Evolutionary conservation across 2,113 vertebrate species (phyloP).

Genomic region (Oophaga pumilio): DNA sequence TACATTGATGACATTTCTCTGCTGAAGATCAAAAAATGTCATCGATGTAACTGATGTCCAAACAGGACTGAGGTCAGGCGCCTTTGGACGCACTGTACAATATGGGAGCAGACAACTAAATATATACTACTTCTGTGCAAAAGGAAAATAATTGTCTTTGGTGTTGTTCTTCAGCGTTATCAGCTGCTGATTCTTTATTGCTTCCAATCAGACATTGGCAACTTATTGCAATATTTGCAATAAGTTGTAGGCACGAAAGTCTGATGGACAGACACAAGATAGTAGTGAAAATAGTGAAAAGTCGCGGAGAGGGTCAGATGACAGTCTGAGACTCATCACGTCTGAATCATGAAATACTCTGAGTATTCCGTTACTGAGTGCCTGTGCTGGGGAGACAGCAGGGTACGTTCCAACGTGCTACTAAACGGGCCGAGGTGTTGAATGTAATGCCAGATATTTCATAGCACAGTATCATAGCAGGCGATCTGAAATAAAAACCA

Average conservation of each 20-base stretch:
- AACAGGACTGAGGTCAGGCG: neutral
- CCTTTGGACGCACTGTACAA: neutral
- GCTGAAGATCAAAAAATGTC: neutral
- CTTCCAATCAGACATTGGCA: neutral
- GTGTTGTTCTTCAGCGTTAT: neutral
- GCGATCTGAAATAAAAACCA: slow-evolving; percentile 15
- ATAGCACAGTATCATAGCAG: slow-evolving; percentile 6
- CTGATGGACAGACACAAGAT: slow-evolving; percentile 27
- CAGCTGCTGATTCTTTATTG: neutral
- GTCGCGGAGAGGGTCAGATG: slow-evolving; percentile 29
- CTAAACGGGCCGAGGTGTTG: slow-evolving; percentile 30
- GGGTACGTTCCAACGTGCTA: slow-evolving; percentile 6
- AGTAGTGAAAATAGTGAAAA: slow-evolving; percentile 26
- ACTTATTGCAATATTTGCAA: slow-evolving; percentile 6
- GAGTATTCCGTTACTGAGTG: slow-evolving; percentile 30
- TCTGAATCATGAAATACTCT: slow-evolving; percentile 34
- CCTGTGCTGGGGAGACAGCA: neutral
- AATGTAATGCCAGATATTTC: slow-evolving; percentile 30
- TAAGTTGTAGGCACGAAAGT: neutral
- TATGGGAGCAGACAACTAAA: neutral
- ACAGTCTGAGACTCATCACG: slow-evolving; percentile 34
- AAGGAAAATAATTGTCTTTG: neutral
- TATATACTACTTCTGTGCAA: neutral
- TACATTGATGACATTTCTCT: neutral
- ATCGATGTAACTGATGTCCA: neutral